Base-by-base conservation (phyloP, 2,113 vertebrate species). In the Halcyon malimbica region DNA sequence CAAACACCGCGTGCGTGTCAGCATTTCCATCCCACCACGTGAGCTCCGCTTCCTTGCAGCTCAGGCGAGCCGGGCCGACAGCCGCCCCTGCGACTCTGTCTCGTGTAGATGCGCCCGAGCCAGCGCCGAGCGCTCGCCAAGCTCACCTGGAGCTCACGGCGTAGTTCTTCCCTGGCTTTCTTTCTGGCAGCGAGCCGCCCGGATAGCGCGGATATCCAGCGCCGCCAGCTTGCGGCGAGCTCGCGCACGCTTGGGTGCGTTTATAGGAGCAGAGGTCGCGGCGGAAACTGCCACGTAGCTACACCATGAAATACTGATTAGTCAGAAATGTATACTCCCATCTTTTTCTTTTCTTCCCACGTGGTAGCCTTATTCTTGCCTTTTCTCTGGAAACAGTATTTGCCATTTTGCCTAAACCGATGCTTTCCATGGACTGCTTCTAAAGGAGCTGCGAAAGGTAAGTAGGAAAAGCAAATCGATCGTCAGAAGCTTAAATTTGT, bases 161-260 rank as follows among this genome's bases (percentile, higher is more conserved):
- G 0, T 1, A 1, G 44, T 11, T 50, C 64, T 33, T 42, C 8
- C 29, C 29, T 44, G 15, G 41, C 29, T 13, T 65, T 65, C 13
- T 13, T 13, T 20, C 39, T 16, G 11, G 37, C 13, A 9, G 74
- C 10, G 59, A 35, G 80, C 50, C 5, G 12, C 42, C 28, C 3
- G 15, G 69, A 1, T 13, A 5, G 17, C 1, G 1, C 33, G 7
- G 62, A 13, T 12, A 42, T 13, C 60, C 37, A 39, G 11, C 12
- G 39, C 63, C 12, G 86, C 3, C 1, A 42, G 11, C 8, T 56
- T 16, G 29, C 6, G 4, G 56, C 0, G 6, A 29, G 39, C 25
- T 77, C 6, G 0, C 50, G 8, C 12, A 23, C 0, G 0, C 2
- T 1, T 12, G 82, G 56, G 26, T 44, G 0, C 10, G n/a, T 39